Conservation (phyloP, 2,113 vertebrate genomes). For the Esox niger region DNA sequence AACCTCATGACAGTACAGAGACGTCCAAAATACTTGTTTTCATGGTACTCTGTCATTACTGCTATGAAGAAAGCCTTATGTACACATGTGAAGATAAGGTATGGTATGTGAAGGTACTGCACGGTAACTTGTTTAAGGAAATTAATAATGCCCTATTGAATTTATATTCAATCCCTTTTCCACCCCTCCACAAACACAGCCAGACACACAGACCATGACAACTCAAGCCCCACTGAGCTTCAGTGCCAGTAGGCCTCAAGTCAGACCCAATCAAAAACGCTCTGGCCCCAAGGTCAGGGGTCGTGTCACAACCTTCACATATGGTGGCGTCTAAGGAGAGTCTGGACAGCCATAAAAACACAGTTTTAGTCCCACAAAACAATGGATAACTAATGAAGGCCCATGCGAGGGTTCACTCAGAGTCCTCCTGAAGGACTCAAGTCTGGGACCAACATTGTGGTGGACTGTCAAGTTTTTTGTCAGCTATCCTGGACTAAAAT, state of each 20-base stretch:
- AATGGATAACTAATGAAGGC: conserved; percentile 57
- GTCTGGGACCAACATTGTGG: neutral
- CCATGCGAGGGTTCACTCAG: conserved; percentile 71
- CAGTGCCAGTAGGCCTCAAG: conserved; percentile 26
- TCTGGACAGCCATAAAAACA: conserved; percentile 11
- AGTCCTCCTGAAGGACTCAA: conserved; percentile 64
- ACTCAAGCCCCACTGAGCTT: conserved; percentile 55
- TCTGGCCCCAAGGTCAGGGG: conserved; percentile 68
- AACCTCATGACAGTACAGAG: no score
- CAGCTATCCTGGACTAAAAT: conserved; percentile 1
- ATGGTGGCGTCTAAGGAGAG: conserved; percentile 64
- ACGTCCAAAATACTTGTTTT: no score
- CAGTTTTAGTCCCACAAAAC: neutral
- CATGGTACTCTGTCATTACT: no score
- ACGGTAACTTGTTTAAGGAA: no score
- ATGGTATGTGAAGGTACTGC: no score
- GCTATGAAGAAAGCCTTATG: no score
- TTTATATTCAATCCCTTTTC: no score
- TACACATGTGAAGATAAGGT: no score
- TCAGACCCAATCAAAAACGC: conserved; percentile 51
- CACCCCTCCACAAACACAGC: conserved; percentile 6
- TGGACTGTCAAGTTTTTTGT: neutral
- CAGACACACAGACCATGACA: conserved; percentile 54
- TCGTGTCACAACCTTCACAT: conserved; percentile 67
- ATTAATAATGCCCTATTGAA: no score